Base-by-base conservation (phyloP, 2,113 vertebrate species). In the Misgurnus mizolepis region DNA sequence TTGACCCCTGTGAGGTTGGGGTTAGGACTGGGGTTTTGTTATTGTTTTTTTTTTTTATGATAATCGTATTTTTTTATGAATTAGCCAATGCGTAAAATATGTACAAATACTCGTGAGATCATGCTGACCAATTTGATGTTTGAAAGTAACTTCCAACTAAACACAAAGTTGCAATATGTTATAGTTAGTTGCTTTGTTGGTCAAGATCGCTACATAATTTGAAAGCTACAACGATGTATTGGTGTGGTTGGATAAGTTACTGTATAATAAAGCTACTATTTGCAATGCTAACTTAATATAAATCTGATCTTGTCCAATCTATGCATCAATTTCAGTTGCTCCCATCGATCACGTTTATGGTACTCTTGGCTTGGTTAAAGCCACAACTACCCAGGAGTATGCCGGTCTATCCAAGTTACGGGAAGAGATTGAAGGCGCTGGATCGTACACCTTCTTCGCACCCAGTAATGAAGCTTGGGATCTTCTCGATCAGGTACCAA, bases 381-480 rank as follows among this genome's bases (percentile, higher is more conserved):
- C 96, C 70, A 92, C 85, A 27, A 90, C 91, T 18, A 98, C 96
- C 0, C 96, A 98, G 86, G 88, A 22, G 0, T 98, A 98, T 47
- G 91, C 95, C 5, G 94, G 95, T 2, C 65, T 93, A 22, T 98
- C 97, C 50, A 94, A 93, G 40, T 90, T 99, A 67, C 94, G 90
- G 82, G 83, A 91, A 74, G 96, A 99, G 84, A 97, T 99, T 1
- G 98, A 99, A 84, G 98, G 98, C 80, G 79, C 89, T 10, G 98
- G 97, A 47, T 97, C 98, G 0, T 98, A 86, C 82, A 99, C 97
- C 14, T 95, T 97, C 86, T 99, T 99, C 83, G 94, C 97, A 75
- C 98, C 97, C 2, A 98, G 95, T 83, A 97, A 98, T 4, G 98
- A 99, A 0, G 98, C 97, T 18, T 99, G 98, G 98, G 93, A 95